phyloP scores from a whole-genome alignment of 1,140 invertebrate species.

The Drosophila ananassae region DNA sequence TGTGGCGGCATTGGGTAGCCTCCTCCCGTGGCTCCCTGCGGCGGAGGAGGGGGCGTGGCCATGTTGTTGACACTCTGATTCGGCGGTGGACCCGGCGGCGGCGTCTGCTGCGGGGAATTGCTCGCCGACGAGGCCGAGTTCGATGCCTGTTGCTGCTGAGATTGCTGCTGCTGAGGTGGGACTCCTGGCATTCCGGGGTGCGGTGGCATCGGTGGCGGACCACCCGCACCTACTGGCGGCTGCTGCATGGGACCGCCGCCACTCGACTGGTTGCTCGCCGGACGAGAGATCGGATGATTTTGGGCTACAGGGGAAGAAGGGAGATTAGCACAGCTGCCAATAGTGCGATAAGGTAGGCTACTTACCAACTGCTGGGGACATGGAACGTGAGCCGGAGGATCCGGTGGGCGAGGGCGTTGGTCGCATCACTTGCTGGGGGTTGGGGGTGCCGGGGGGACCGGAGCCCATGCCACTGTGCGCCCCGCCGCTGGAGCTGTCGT shows the following conservation, averaged over 20 bases:
- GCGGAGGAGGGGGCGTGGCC: slow-evolving; percentile 84
- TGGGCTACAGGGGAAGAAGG: slow-evolving; percentile 41
- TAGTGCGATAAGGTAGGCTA: slow-evolving; percentile 43
- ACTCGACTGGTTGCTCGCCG: slow-evolving; percentile 94
- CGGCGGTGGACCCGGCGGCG: slow-evolving; percentile 85
- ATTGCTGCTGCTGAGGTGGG: slow-evolving; percentile 81
- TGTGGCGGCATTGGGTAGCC: slow-evolving; percentile 80
- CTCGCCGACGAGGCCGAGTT: slow-evolving; percentile 78
- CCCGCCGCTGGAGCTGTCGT: slow-evolving; percentile 89
- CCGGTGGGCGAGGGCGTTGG: slow-evolving; percentile 96
- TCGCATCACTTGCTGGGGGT: slow-evolving; percentile 89
- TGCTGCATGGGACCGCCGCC: slow-evolving; percentile 79
- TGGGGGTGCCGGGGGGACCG: slow-evolving; percentile 89
- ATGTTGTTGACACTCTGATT: slow-evolving; percentile 84
- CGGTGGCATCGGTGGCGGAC: slow-evolving; percentile 88
- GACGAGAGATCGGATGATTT: slow-evolving; percentile 86
- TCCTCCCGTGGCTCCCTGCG: slow-evolving; percentile 61
- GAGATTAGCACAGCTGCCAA: neutral
- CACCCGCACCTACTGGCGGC: slow-evolving; percentile 86
- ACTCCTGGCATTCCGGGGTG: slow-evolving; percentile 58
- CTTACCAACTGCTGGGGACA: slow-evolving; percentile 97
- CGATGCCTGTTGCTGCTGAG: slow-evolving; percentile 79
- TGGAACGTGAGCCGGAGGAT: slow-evolving; percentile 94
- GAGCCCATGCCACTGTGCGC: slow-evolving; percentile 90
- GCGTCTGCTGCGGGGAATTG: slow-evolving; percentile 79